A percentile compares a stretch with the other conserved stretches of the same genome.
Evolutionary conservation across 2,113 vertebrate species (phyloP).

Genomic region (Ochotona curzoniae): DNA sequence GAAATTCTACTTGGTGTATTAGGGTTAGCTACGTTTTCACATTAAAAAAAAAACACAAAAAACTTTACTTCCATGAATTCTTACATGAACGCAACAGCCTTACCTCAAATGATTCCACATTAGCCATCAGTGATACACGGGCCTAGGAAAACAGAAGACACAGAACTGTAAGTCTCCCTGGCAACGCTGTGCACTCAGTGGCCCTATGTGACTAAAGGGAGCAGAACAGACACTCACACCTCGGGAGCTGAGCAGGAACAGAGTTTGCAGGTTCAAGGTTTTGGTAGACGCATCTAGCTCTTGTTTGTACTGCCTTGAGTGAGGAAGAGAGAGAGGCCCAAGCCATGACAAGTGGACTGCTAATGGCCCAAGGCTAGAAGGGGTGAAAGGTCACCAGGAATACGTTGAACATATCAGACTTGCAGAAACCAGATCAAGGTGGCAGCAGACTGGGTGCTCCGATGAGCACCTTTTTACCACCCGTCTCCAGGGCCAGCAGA

Average conservation of each 20-base stretch:
- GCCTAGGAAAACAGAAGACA: background rate
- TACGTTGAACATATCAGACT: background rate
- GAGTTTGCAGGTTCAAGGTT: background rate
- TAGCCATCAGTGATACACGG: constrained; percentile 89
- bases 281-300: background rate
- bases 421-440: background rate
- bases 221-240: background rate
- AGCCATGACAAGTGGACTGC: background rate
- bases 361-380: background rate
- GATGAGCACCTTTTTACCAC: no score
- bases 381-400: background rate
- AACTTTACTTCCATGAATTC: background rate
- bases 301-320: background rate
- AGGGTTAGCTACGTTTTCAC: background rate
- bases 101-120: constrained; percentile 80
- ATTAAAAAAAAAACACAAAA: background rate
- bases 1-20: background rate
- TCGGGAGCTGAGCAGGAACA: background rate
- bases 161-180: background rate
- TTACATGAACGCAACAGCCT: constrained; percentile 61
- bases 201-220: background rate
- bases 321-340: background rate
- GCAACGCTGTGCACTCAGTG: background rate
- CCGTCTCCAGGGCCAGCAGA: background rate
- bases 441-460: accelerated